phyloP scores from a whole-genome alignment of 1,140 invertebrate genomes.

The Trichoplusia ni region DNA sequence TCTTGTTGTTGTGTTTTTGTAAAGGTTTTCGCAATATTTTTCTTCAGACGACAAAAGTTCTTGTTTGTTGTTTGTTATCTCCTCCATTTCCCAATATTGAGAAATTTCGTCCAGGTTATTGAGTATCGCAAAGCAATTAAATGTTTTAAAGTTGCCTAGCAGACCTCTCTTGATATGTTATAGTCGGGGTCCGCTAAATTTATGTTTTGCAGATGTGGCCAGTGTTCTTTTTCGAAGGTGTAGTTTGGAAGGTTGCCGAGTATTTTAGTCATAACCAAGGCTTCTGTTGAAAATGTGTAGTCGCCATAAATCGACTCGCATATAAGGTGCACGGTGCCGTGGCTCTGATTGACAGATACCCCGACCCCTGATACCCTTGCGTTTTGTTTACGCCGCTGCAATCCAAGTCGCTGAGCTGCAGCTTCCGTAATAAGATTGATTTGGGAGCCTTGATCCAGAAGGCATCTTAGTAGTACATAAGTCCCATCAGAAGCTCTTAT shows the following conservation, averaged over 20 bases:
- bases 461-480: neutral
- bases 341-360: constrained; percentile 1
- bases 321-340: constrained; percentile 15
- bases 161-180: neutral
- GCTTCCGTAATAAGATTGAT: neutral
- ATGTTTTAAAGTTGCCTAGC: neutral
- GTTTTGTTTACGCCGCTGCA: neutral
- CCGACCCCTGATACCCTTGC: neutral
- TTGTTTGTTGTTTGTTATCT: neutral
- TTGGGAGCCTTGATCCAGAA: neutral
- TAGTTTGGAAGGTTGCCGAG: neutral
- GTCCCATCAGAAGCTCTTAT: neutral
- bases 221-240: neutral
- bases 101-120: neutral
- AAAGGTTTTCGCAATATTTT: neutral
- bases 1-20: neutral
- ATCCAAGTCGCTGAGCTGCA: neutral
- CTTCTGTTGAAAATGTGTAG: neutral
- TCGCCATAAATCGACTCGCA: constrained; percentile 2
- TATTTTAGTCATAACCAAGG: neutral
- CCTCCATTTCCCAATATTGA: neutral
- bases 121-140: neutral
- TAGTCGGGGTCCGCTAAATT: neutral
- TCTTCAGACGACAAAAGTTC: neutral
- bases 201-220: neutral